phyloP scores from a whole-genome alignment of 2,113 vertebrate genomes.

The Phyllopteryx taeniolatus region DNA sequence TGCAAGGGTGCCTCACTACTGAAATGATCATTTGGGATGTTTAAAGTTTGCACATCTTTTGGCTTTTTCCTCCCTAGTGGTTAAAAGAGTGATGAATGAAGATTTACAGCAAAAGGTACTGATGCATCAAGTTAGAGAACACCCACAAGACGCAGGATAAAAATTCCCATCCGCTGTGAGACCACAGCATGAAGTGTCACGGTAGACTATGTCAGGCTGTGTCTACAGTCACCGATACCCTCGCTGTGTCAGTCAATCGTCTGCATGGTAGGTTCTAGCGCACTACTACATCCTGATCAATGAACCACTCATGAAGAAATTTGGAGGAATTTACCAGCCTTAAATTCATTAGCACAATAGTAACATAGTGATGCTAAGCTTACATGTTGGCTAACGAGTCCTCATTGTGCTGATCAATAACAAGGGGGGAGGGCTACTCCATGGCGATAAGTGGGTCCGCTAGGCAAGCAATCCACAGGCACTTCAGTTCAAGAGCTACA shows the following conservation, averaged over 20 bases:
- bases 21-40: too few relatives aligned
- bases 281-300: neutral
- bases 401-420: neutral
- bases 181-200: constrained; percentile 47
- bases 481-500: constrained; percentile 63
- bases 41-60: too few relatives aligned
- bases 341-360: too few relatives aligned
- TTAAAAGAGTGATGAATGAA: too few relatives aligned
- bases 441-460: constrained; percentile 57
- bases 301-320: neutral
- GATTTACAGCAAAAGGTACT: too few relatives aligned
- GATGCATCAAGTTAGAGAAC: too few relatives aligned
- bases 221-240: constrained; percentile 79
- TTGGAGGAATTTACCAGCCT: too few relatives aligned
- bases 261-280: constrained; percentile 15
- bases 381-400: neutral
- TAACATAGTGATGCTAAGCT: neutral
- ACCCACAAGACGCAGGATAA: too few relatives aligned
- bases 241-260: constrained; percentile 71
- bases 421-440: constrained; percentile 15
- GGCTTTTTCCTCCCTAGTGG: too few relatives aligned
- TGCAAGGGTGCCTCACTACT: too few relatives aligned
- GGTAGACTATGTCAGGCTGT: constrained; percentile 65
- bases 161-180: constrained; percentile 21
- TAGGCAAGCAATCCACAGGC: constrained; percentile 48